phyloP scores from a whole-genome alignment of 1,140 invertebrate species.

The Temnothorax longispinosus region DNA sequence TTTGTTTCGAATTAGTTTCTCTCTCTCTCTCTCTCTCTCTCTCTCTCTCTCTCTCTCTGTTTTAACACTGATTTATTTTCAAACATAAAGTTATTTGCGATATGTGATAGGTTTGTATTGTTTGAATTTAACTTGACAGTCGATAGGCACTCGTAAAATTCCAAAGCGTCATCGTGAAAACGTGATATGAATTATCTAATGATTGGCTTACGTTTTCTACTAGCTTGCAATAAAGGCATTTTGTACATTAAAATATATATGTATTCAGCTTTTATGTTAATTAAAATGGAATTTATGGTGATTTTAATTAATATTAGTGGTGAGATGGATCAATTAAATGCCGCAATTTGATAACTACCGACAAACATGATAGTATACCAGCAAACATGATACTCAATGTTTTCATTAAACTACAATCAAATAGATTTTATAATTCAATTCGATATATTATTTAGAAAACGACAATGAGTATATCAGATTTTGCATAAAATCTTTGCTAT shows the following conservation, averaged over 20 bases:
- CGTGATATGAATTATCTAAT: slow-evolving; percentile 12
- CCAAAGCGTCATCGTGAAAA: background rate
- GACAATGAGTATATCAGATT: background rate
- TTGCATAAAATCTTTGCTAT: background rate
- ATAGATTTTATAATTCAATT: background rate
- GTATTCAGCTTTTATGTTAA: slow-evolving; percentile 33
- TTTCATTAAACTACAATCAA: slow-evolving; percentile 34
- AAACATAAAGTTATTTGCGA: slow-evolving; percentile 18
- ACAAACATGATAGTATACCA: slow-evolving; percentile 5
- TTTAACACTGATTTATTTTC: slow-evolving; percentile 45
- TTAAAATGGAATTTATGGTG: slow-evolving; percentile 42
- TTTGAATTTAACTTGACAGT: slow-evolving; percentile 21
- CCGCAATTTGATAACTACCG: slow-evolving; percentile 16
- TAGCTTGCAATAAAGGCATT: background rate
- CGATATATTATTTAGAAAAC: background rate
- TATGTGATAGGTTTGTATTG: slow-evolving; percentile 26
- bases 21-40: background rate
- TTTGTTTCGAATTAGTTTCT: slow-evolving; percentile 71
- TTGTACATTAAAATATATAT: slow-evolving; percentile 7
- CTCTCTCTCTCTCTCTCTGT: background rate
- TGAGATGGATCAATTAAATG: slow-evolving; percentile 6
- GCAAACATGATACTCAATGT: slow-evolving; percentile 7
- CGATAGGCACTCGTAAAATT: background rate
- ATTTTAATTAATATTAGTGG: slow-evolving; percentile 40
- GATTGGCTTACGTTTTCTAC: background rate